Conservation (phyloP, 2,113 vertebrate genomes). For the Gnathonemus longibarbis region DNA sequence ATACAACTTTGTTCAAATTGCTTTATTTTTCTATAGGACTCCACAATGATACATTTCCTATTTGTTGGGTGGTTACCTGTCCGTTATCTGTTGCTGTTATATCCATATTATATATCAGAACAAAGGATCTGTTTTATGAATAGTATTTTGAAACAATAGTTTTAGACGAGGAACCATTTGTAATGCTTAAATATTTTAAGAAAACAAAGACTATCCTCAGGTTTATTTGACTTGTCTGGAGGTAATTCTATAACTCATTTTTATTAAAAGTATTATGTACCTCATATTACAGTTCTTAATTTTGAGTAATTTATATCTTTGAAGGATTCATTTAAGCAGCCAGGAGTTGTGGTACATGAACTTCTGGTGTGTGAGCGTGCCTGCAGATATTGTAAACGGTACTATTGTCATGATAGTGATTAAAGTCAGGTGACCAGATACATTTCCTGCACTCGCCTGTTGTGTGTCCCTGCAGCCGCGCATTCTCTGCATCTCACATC, state of each 20-base stretch:
- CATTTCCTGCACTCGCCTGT: neutral
- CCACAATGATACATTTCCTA: constrained; percentile 12
- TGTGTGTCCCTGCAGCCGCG: neutral
- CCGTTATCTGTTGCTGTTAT: constrained; percentile 21
- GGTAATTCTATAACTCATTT: constrained; percentile 6
- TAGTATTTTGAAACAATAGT: constrained; percentile 22
- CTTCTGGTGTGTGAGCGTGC: neutral
- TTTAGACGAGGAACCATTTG: neutral
- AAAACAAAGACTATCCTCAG: neutral
- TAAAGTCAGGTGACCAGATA: neutral
- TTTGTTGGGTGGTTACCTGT: neutral
- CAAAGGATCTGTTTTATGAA: constrained; percentile 11
- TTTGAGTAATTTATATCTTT: neutral
- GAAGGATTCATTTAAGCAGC: neutral
- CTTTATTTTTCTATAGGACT: constrained; percentile 36
- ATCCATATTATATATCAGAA: constrained; percentile 19
- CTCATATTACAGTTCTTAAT: constrained; percentile 15
- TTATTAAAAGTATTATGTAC: constrained; percentile 22
- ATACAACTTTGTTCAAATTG: constrained; percentile 11
- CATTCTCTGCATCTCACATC: neutral
- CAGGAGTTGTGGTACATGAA: neutral
- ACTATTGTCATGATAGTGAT: constrained; percentile 6
- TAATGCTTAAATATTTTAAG: constrained; percentile 9
- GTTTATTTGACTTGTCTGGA: neutral
- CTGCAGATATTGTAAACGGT: neutral